Percentiles rank a stretch among this genome's conserved stretches.
These are phyloP conservation scores for Astyanax mexicanus DNA, from an alignment of 2,797 vertebrate species.

Conservation along the genomic window DNA sequence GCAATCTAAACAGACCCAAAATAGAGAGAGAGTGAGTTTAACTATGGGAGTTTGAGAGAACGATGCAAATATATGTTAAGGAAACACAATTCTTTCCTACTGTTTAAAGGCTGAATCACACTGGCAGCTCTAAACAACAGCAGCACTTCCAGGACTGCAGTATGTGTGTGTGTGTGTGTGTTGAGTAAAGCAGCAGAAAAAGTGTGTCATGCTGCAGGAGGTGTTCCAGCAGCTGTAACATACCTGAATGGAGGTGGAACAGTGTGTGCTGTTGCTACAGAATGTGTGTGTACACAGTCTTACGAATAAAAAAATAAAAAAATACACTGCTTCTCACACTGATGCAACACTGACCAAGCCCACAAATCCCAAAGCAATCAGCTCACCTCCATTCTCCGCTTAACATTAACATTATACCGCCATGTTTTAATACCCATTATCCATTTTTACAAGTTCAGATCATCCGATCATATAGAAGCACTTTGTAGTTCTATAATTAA, in stretches of 20 bases:
- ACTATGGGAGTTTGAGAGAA: not conserved
- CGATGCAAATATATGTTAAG: not conserved
- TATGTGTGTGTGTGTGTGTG: not conserved
- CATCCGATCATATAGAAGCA: no score
- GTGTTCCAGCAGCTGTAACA: not conserved
- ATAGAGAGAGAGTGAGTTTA: not conserved
- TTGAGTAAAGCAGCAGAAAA: constrained; percentile 20
- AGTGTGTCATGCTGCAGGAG: constrained; percentile 19
- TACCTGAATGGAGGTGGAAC: not conserved
- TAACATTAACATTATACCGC: no score
- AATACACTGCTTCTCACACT: not conserved
- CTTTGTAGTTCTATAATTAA: no score
- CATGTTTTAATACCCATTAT: no score
- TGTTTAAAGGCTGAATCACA: not conserved
- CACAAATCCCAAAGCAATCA: not conserved
- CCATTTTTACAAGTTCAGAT: no score
- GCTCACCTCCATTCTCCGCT: no score
- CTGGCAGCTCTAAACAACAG: constrained; percentile 29
- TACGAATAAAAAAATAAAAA: not conserved
- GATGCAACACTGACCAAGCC: not conserved
- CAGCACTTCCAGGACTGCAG: constrained; percentile 20
- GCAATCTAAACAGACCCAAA: not conserved
- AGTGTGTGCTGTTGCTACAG: not conserved
- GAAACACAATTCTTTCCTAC: not conserved
- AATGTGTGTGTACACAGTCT: not conserved